Percentiles rank a stretch among this genome's conserved stretches.
phyloP scores from a whole-genome alignment of 2,113 vertebrate species.

The Grammomys dolichurus region DNA sequence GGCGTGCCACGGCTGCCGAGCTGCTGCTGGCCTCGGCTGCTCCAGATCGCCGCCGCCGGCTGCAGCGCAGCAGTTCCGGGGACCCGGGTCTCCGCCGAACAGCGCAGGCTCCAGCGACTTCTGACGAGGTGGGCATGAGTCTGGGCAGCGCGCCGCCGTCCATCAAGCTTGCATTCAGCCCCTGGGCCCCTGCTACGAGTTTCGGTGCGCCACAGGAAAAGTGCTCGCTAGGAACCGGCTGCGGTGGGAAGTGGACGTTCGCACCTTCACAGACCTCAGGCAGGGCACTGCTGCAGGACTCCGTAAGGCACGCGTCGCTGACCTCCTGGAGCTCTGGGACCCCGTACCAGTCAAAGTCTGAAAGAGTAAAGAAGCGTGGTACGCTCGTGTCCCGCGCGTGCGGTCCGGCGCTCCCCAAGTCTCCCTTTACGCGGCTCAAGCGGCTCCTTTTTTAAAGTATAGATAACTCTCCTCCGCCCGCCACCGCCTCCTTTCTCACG shows the following conservation, averaged over 20 bases:
- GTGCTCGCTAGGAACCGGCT: not conserved
- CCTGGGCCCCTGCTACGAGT: not conserved
- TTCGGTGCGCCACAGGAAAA: not conserved
- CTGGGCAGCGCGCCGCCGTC: slow-evolving; percentile 25
- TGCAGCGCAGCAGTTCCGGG: slow-evolving; percentile 94
- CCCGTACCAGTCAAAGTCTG: not conserved
- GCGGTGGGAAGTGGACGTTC: not conserved
- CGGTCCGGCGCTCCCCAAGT: slow-evolving; percentile 31
- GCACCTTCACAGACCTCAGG: not conserved
- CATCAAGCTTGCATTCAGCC: slow-evolving; percentile 69
- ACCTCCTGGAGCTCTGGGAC: not conserved
- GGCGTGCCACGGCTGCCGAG: slow-evolving; percentile 94
- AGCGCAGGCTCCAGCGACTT: slow-evolving; percentile 84
- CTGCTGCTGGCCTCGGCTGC: slow-evolving; percentile 84
- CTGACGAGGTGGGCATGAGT: slow-evolving; percentile 65
- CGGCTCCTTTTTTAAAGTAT: slow-evolving; percentile 66
- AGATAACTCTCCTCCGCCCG: slow-evolving; percentile 76
- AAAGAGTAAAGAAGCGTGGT: slow-evolving; percentile 85
- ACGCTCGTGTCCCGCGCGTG: slow-evolving; percentile 81
- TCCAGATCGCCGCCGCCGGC: slow-evolving; percentile 89
- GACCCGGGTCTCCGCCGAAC: slow-evolving; percentile 90
- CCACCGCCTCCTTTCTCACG: slow-evolving; percentile 74
- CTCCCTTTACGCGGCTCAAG: not conserved
- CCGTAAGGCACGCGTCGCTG: not conserved
- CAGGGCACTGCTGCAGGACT: not conserved